Base-by-base conservation (phyloP, 2,797 vertebrate species). In the Eutrigla gurnardus region DNA sequence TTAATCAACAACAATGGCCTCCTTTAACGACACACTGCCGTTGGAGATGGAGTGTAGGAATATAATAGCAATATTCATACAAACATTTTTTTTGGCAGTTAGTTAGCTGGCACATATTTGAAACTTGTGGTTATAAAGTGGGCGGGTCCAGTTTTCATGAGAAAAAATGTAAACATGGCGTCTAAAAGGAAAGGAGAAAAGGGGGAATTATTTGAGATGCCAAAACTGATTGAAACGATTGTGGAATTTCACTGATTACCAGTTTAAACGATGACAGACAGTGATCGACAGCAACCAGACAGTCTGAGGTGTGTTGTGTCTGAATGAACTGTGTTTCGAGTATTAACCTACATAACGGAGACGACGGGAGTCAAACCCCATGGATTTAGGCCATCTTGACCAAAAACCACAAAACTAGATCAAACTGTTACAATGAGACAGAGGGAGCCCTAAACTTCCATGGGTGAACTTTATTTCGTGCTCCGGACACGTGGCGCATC, bases 1-100 rank as follows among this genome's bases (percentile, higher is more conserved):
- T 95, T 94, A 95, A 94, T 93, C 86, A 87, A 71, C 73, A 87
- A 94, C 94, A 94, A 94, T 94, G 86, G 87, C 89, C 88, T 88
- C 89, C 71, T 93, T 91, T 92, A 93, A 93, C 89, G 85, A 87
- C 75, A 82, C 70, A 57, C 65, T 80, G 80, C 76, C 66, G 78
- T 84, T 88, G 71, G 72, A 73, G 70, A 81, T 32, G 33, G 54
- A 77, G 66, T 2, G 9, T 70, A 39, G 64, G 39, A 66, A 40
- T 63, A 53, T 74, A 47, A 80, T 73, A 43, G 64, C 73, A 68
- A 65, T 77, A 71, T 65, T 67, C 66, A 80, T 85, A 39, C 50
- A 40, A 71, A 82, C 17, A 3, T 59, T 65, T 65, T 32, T 59
- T 65, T 65, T 32, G 18, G 45, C 4, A n/a, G 39, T 5, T 55